Evolutionary conservation across 2,888 invertebrate genomes (phyloP).

Genomic region (Allolobophora icterica): DNA sequence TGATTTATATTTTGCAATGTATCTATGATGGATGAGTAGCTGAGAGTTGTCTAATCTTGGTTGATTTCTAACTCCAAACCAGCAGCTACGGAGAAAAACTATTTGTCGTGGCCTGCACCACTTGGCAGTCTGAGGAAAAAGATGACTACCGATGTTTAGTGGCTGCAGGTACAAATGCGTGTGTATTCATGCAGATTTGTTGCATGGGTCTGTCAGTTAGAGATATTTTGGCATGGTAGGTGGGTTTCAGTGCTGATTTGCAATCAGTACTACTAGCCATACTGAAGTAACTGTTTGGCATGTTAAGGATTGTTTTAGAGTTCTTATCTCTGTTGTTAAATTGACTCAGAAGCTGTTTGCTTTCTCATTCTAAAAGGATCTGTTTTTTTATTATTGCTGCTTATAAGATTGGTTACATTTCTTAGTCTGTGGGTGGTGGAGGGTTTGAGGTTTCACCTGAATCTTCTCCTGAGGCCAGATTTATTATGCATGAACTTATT

Average conservation of each 20-base stretch:
- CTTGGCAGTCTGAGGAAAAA: slow-evolving; percentile 26
- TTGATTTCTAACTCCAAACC: background rate
- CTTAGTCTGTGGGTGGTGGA: too few relatives aligned
- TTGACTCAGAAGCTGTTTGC: background rate
- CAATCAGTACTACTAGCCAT: background rate
- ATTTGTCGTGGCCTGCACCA: slow-evolving; percentile 28
- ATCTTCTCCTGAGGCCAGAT: background rate
- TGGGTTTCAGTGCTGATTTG: background rate
- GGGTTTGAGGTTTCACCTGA: too few relatives aligned
- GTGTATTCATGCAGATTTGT: background rate
- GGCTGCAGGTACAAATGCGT: background rate
- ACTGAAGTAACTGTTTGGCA: background rate
- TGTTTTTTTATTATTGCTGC: background rate
- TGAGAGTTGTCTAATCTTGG: background rate
- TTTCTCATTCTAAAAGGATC: background rate
- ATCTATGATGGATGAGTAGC: background rate
- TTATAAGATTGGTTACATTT: too few relatives aligned
- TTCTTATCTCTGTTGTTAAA: background rate
- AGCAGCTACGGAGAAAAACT: slow-evolving; percentile 22
- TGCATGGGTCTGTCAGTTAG: background rate
- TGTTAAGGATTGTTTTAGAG: background rate
- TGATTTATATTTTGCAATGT: background rate
- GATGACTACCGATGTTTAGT: slow-evolving; percentile 26
- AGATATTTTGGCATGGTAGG: background rate
- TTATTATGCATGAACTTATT: background rate